Conservation (phyloP, 2,888 invertebrate species). For the Polia nebulosa region DNA sequence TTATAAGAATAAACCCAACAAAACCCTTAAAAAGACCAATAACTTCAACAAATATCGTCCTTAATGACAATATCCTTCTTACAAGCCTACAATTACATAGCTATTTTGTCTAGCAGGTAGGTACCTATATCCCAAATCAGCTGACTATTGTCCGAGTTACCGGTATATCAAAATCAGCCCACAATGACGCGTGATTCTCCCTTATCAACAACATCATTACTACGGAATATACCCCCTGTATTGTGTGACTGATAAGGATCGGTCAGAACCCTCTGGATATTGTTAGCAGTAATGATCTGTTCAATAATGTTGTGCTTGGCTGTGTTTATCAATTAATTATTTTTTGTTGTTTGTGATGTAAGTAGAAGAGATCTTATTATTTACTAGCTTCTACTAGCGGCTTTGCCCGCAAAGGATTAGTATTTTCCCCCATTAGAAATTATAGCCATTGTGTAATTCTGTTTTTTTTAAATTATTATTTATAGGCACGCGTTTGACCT, state of each 20-base stretch:
- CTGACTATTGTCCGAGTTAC: conserved; percentile 19
- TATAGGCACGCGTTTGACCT: no score
- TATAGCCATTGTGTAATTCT: no score
- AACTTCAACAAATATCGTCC: not conserved
- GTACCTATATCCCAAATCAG: conserved; percentile 33
- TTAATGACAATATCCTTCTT: not conserved
- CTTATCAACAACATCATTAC: conserved; percentile 38
- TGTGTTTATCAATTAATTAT: conserved; percentile 20
- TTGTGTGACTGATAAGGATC: conserved; percentile 46
- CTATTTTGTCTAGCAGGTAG: not conserved
- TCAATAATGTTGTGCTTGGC: not conserved
- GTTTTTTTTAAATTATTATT: no score
- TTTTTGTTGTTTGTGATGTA: not conserved
- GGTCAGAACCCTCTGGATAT: not conserved
- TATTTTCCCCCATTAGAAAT: no score
- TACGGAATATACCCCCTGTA: conserved; percentile 5
- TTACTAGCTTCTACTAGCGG: no score
- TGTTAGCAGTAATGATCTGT: conserved; percentile 11
- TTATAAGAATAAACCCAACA: no score
- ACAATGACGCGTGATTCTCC: conserved; percentile 16
- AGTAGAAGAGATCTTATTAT: no score
- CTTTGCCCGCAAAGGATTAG: no score
- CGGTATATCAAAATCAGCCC: conserved; percentile 24
- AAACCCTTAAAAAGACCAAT: not conserved
- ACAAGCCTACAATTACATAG: conserved; percentile 10